Conservation (phyloP, 2,888 invertebrate genomes). For the Mimas tiliae region DNA sequence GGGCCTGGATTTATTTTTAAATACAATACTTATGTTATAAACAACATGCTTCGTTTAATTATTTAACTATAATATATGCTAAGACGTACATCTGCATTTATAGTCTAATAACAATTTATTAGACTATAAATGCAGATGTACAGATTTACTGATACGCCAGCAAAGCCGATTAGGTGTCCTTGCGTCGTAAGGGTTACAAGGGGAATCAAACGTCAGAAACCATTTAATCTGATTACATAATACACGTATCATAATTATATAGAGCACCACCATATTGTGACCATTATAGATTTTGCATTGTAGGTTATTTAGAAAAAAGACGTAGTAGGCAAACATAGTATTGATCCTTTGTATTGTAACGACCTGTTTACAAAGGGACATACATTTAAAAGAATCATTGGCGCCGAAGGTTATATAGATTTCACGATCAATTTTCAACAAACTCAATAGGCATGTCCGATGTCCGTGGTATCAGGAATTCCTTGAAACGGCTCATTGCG, state of each 20-base stretch:
- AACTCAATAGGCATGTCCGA: slow-evolving; percentile 49
- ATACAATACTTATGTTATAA: neutral
- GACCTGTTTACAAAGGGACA: neutral
- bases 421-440: slow-evolving; percentile 46
- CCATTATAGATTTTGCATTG: neutral
- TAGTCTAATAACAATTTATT: too few species aligned
- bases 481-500: slow-evolving; percentile 59
- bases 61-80: neutral
- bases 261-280: too few species aligned
- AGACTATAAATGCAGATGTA: slow-evolving; percentile 7
- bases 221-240: slow-evolving; percentile 2
- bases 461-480: slow-evolving; percentile 51
- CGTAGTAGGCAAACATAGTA: neutral
- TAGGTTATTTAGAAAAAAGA: neutral
- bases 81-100: neutral
- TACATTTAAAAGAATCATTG: neutral
- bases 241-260: neutral
- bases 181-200: slow-evolving; percentile 21
- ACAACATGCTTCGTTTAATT: neutral
- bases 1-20: neutral
- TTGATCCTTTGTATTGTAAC: neutral
- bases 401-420: slow-evolving; percentile 26
- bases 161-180: slow-evolving; percentile 13
- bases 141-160: neutral
- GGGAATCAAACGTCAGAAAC: slow-evolving; percentile 14